A percentile compares a stretch with the other conserved stretches of the same genome.
phyloP scores from a whole-genome alignment of 2,113 vertebrate genomes.

The Percopsis transmontana region DNA sequence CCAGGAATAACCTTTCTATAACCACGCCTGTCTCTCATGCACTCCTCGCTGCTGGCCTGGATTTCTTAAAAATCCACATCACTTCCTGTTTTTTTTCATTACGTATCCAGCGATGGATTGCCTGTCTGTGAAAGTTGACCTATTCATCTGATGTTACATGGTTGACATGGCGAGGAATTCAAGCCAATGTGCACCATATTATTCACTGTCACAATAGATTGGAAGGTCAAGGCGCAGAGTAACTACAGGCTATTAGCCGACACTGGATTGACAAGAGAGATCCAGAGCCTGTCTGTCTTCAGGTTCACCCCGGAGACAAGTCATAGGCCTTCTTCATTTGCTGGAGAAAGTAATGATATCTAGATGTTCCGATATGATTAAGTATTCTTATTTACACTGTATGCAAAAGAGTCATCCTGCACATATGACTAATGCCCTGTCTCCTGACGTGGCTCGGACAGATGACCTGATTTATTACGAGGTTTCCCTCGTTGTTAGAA shows the following conservation, averaged over 20 bases:
- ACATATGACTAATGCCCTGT: conserved; percentile 60
- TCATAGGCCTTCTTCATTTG: conserved; percentile 55
- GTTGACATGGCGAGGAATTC: conserved; percentile 51
- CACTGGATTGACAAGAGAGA: conserved; percentile 54
- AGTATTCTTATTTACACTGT: conserved; percentile 47
- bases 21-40: conserved; percentile 61
- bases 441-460: conserved; percentile 59
- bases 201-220: conserved; percentile 54
- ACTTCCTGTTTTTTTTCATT: conserved; percentile 22
- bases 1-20: conserved; percentile 51
- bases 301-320: conserved; percentile 36
- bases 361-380: conserved; percentile 48
- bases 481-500: conserved; percentile 64
- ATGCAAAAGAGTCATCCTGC: conserved; percentile 51
- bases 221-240: conserved; percentile 55
- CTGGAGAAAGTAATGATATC: conserved; percentile 28
- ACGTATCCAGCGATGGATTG: conserved; percentile 53
- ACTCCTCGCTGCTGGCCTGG: conserved; percentile 39
- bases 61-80: conserved; percentile 52
- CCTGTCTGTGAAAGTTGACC: conserved; percentile 39
- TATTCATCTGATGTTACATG: conserved; percentile 41
- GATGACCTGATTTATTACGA: conserved; percentile 70
- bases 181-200: conserved; percentile 37
- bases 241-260: conserved; percentile 55
- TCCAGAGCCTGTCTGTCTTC: conserved; percentile 38